Conservation (phyloP, 2,888 invertebrate species). For the Isotomurus palustris region DNA sequence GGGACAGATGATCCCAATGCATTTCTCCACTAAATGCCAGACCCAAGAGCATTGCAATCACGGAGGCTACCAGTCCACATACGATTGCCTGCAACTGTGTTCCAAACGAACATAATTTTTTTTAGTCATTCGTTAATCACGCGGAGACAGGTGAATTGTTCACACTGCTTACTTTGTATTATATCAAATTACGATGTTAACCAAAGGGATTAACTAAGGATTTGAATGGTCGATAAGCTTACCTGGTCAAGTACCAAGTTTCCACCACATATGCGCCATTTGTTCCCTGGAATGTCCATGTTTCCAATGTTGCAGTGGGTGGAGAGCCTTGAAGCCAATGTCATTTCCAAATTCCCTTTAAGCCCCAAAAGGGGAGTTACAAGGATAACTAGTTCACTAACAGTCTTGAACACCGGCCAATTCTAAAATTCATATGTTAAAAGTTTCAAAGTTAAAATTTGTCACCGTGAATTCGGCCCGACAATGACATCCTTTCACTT, state of each 20-base stretch:
- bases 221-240: too few relatives aligned
- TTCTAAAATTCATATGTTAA: conserved; percentile 54
- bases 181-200: too few relatives aligned
- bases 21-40: conserved; percentile 66
- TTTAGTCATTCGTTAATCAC: too few relatives aligned
- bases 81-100: conserved; percentile 65
- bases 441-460: neutral
- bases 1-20: conserved; percentile 62
- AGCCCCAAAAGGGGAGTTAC: conserved; percentile 82
- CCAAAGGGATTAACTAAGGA: too few relatives aligned
- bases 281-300: conserved; percentile 64
- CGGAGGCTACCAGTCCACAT: conserved; percentile 65
- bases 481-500: too few relatives aligned
- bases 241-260: conserved; percentile 73
- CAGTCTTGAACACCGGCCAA: conserved; percentile 65
- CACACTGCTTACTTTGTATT: too few relatives aligned
- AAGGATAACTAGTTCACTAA: conserved; percentile 67
- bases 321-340: conserved; percentile 81
- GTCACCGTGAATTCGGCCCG: neutral
- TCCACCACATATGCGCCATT: conserved; percentile 63
- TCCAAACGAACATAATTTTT: too few relatives aligned
- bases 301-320: conserved; percentile 77
- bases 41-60: conserved; percentile 65
- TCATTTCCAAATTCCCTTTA: conserved; percentile 87
- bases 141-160: too few relatives aligned